Conservation (phyloP, 2,113 vertebrate species). For the Cebus imitator region DNA sequence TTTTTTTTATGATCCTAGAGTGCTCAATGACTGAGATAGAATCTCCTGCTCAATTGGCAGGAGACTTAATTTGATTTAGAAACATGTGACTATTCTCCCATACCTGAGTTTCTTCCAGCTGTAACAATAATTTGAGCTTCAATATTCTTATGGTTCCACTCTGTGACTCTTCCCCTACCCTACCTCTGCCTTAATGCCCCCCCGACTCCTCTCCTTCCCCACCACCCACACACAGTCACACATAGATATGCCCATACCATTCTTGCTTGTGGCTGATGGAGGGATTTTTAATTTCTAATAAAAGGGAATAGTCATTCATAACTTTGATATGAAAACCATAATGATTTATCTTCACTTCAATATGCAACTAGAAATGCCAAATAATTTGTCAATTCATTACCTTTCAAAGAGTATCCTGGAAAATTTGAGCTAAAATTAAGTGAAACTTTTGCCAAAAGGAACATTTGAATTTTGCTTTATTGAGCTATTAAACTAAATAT, state of each 20-base stretch:
- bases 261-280: conserved; percentile 19
- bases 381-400: conserved; percentile 84
- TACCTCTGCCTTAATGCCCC: neutral
- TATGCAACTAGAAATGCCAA: conserved; percentile 81
- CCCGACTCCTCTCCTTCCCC: neutral
- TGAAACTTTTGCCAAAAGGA: conserved; percentile 86
- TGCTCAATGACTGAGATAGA: neutral
- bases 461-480: conserved; percentile 82
- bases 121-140: neutral
- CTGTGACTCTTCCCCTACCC: neutral
- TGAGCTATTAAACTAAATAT: conserved; percentile 85
- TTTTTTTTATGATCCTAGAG: neutral
- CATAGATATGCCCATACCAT: neutral
- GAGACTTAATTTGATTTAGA: neutral
- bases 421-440: conserved; percentile 84
- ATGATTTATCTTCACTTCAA: conserved; percentile 84
- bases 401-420: conserved; percentile 81
- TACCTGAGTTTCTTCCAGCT: neutral
- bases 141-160: neutral
- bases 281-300: conserved; percentile 39
- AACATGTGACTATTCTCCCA: neutral
- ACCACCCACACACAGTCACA: neutral
- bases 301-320: conserved; percentile 62
- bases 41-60: neutral
- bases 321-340: conserved; percentile 78